Evolutionary conservation across 2,113 vertebrate species (phyloP).

Genomic region (Ornithorhynchus anatinus): DNA sequence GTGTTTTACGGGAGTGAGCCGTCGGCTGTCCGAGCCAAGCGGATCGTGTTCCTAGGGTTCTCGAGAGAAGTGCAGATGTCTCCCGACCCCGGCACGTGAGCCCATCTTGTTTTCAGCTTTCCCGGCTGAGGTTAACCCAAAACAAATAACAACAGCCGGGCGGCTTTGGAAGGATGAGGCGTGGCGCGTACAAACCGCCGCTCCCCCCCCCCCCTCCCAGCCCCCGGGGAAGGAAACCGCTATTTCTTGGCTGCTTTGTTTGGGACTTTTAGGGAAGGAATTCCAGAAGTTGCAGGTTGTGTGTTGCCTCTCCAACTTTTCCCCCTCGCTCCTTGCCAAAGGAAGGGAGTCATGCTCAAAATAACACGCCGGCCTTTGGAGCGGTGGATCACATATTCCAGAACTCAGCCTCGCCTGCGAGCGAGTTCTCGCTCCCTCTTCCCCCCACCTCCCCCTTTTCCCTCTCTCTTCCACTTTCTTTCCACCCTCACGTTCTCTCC

Average conservation of each 20-base stretch:
- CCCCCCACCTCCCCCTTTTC: conserved; percentile 7
- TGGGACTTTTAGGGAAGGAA: conserved; percentile 41
- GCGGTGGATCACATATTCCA: conserved; percentile 72
- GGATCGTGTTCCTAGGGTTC: conserved; percentile 47
- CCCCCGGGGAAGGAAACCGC: conserved; percentile 50
- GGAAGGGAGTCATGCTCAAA: conserved; percentile 70
- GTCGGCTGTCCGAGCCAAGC: neutral
- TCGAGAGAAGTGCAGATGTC: neutral
- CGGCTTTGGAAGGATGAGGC: conserved; percentile 47
- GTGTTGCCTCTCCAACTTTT: conserved; percentile 21
- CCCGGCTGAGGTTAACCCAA: conserved; percentile 46
- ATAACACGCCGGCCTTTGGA: conserved; percentile 76
- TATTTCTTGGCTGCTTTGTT: conserved; percentile 39
- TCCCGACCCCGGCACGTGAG: neutral
- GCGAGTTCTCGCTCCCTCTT: neutral
- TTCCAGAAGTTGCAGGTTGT: conserved; percentile 59
- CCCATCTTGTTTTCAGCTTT: neutral
- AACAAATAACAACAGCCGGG: conserved; percentile 49
- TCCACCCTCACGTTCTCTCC: conserved; percentile 62
- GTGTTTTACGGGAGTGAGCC: conserved; percentile 15
- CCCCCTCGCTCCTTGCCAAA: conserved; percentile 40
- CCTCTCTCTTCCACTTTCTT: conserved; percentile 25
- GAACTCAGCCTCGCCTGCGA: conserved; percentile 45
- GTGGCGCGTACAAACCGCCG: conserved; percentile 4
- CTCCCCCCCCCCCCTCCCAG: neutral